These are phyloP conservation scores for Pelecanus crispus DNA, from an alignment of 2,113 vertebrate genomes.

Conservation along the genomic window DNA sequence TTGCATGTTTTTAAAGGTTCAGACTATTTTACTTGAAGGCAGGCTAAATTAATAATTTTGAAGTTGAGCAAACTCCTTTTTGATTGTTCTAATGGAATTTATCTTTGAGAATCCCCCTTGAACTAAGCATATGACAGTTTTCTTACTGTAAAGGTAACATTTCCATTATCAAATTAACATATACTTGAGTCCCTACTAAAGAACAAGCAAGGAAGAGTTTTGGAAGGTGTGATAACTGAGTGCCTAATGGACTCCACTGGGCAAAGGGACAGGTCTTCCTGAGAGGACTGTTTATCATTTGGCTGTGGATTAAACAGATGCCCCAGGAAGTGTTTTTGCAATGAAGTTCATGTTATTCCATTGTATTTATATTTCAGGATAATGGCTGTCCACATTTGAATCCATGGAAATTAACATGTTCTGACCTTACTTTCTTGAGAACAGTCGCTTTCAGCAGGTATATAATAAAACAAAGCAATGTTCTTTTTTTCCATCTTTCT, in stretches of 20 bases:
- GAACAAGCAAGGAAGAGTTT: neutral
- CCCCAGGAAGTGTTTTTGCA: conserved; percentile 47
- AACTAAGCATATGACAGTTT: neutral
- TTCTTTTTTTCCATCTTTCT: neutral
- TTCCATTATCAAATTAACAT: neutral
- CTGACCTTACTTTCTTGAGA: conserved; percentile 5
- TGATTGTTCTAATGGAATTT: neutral
- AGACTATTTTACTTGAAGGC: neutral
- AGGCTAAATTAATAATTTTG: neutral
- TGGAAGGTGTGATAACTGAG: neutral
- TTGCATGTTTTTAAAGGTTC: neutral
- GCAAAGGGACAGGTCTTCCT: neutral
- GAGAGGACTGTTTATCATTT: conserved; percentile 41
- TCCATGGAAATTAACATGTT: conserved; percentile 22
- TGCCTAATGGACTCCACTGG: neutral
- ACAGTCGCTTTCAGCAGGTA: neutral
- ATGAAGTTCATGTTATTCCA: conserved; percentile 20
- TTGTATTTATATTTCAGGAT: conserved; percentile 22
- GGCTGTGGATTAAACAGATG: conserved; percentile 51
- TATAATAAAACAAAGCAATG: neutral
- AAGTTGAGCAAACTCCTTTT: neutral
- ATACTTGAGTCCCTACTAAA: neutral
- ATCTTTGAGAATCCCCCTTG: neutral
- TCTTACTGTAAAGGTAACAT: neutral
- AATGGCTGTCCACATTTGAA: neutral